Evolutionary conservation across 1,140 invertebrate species (phyloP), one percentile per base, ranked within the genome.

Genomic region (Euwallacea similis): DNA sequence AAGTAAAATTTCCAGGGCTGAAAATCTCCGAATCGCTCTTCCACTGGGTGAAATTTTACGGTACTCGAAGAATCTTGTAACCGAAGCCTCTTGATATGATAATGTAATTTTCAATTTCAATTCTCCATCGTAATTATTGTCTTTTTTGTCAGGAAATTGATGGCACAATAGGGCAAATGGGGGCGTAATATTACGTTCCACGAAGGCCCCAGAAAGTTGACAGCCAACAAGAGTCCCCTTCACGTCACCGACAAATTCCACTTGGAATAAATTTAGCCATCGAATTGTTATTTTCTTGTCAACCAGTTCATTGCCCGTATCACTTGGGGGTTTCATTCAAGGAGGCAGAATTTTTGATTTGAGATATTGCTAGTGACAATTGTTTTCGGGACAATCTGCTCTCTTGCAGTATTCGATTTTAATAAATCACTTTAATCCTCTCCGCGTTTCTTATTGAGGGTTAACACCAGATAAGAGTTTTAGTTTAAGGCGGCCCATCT

Each of bases 31-130:
- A 33, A 33, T 33, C 21, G 21, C 21, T 33, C 21, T 33, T 33
- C 21, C 21, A 33, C 21, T 33, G 21, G 1, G 21, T 33, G 4
- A 33, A 33, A 33, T 33, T 33, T 33, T 33, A 33, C 21, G 53
- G 59, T 55, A n/a, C 67, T 69, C 58, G 46, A 69, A 63, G 62
- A 62, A 44, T 43, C 69, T 71, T 71, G 69, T 71, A 71, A 64
- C 42, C 42, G 69, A 65, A 71, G 69, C 61, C 69, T 71, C 69
- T 71, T 71, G 69, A 71, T 71, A 71, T 71, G 69, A 71, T 71
- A 71, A 71, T 71, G 69, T 71, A 71, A 71, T 71, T 71, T 71
- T 71, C 69, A 65, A 71, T 71, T 71, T 65, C 69, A 71, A 71
- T 71, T 64, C 69, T 47, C 42, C 61, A 42, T n/a, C 69, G 62